A percentile compares a stretch with the other conserved stretches of the same genome.
Evolutionary conservation across 2,888 invertebrate species (phyloP).

Genomic region (Pristionchus exspectatus): DNA sequence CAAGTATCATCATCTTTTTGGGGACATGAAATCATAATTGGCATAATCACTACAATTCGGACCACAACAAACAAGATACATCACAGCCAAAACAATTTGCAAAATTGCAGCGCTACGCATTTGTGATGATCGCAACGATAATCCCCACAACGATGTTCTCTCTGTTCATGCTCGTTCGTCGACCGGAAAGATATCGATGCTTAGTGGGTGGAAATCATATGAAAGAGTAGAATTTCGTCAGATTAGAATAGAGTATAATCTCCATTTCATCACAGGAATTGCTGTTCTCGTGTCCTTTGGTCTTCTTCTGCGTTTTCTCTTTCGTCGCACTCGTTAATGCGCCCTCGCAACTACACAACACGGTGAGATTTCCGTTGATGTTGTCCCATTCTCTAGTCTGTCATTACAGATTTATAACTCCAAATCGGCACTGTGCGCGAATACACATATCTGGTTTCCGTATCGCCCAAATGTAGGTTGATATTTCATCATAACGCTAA

Average conservation of each 20-base stretch:
- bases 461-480: slow-evolving; percentile 44
- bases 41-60: no score
- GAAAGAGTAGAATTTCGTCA: not conserved
- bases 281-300: slow-evolving; percentile 16
- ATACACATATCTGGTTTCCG: slow-evolving; percentile 45
- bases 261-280: not conserved
- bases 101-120: slow-evolving; percentile 19
- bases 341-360: slow-evolving; percentile 21
- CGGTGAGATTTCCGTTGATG: not conserved
- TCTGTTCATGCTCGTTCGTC: not conserved
- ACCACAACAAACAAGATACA: not conserved
- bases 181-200: slow-evolving; percentile 6
- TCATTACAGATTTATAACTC: slow-evolving; percentile 19
- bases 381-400: not conserved
- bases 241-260: not conserved
- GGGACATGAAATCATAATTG: no score
- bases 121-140: slow-evolving; percentile 42
- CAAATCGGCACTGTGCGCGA: slow-evolving; percentile 43
- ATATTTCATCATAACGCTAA: no score
- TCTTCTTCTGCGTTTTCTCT: slow-evolving; percentile 39
- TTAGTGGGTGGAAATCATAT: not conserved
- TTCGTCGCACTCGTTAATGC: slow-evolving; percentile 18
- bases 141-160: slow-evolving; percentile 30
- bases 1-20: not conserved
- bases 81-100: not conserved